phyloP scores from a whole-genome alignment of 2,797 vertebrate genomes.

The Cossypha polioptera region DNA sequence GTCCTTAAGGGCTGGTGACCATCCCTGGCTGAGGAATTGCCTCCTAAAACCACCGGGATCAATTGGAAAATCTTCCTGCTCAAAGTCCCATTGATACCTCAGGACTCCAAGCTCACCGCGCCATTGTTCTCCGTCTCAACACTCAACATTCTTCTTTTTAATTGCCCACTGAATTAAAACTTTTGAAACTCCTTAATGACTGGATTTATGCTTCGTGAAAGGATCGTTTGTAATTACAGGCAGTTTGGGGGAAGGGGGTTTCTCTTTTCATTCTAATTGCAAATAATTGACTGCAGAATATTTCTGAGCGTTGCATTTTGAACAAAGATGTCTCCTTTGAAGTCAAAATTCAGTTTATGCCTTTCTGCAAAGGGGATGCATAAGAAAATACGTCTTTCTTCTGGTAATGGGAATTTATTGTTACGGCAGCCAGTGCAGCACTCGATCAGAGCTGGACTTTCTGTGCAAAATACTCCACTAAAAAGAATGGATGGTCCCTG shows the following conservation, averaged over 20 bases:
- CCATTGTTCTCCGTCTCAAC: slow-evolving; percentile 8
- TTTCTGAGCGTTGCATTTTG: slow-evolving; percentile 46
- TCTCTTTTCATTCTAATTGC: slow-evolving; percentile 72
- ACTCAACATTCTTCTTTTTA: slow-evolving; percentile 55
- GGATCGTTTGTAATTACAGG: slow-evolving; percentile 75
- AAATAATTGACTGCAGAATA: slow-evolving; percentile 74
- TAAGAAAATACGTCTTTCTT: background rate
- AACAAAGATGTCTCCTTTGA: slow-evolving; percentile 62
- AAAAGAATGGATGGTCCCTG: background rate
- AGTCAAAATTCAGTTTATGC: slow-evolving; percentile 51
- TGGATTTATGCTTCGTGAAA: slow-evolving; percentile 76
- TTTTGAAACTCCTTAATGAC: slow-evolving; percentile 75
- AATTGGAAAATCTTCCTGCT: slow-evolving; percentile 22
- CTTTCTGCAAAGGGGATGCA: slow-evolving; percentile 18
- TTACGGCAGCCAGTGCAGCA: background rate
- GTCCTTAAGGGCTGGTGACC: background rate
- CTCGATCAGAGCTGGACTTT: background rate
- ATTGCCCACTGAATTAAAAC: slow-evolving; percentile 68
- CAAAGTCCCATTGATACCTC: slow-evolving; percentile 41
- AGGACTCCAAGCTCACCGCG: background rate
- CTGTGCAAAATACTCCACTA: background rate
- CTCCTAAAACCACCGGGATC: background rate
- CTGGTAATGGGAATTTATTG: background rate
- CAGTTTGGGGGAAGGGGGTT: slow-evolving; percentile 50
- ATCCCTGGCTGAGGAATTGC: slow-evolving; percentile 21